phyloP scores from a whole-genome alignment of 2,888 invertebrate genomes.

The Lepidocyrtoides sp. region DNA sequence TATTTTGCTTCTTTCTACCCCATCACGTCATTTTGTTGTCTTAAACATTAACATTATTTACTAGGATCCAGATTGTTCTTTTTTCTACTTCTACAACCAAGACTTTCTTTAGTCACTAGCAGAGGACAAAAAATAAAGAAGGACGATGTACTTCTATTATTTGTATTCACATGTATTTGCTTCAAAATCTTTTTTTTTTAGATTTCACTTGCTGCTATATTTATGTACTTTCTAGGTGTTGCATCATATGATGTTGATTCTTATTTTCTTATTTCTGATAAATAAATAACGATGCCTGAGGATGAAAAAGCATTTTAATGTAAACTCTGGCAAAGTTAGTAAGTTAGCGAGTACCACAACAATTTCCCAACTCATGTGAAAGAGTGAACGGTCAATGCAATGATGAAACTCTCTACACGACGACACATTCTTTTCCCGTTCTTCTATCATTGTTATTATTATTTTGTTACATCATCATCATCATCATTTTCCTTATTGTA shows the following conservation, averaged over 20 bases:
- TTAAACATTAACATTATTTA: background rate
- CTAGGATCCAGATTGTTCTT: background rate
- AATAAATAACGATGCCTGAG: background rate
- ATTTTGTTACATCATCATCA: slow-evolving; percentile 51
- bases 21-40: slow-evolving; percentile 41
- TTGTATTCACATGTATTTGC: too few species aligned
- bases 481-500: slow-evolving; percentile 19
- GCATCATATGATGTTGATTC: background rate
- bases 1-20: slow-evolving; percentile 11
- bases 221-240: background rate
- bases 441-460: slow-evolving; percentile 36
- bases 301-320: background rate
- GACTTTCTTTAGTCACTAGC: background rate
- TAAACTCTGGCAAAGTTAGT: slow-evolving; percentile 5
- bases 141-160: too few species aligned
- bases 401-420: slow-evolving; percentile 36
- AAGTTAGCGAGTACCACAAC: background rate
- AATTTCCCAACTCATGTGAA: background rate
- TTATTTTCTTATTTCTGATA: background rate
- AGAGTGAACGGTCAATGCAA: slow-evolving; percentile 44
- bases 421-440: slow-evolving; percentile 50
- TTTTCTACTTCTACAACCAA: background rate
- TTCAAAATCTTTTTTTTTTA: background rate
- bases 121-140: too few species aligned
- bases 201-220: background rate